Evolutionary conservation across 2,888 invertebrate genomes (phyloP).

Genomic region (Diabrotica balteata): DNA sequence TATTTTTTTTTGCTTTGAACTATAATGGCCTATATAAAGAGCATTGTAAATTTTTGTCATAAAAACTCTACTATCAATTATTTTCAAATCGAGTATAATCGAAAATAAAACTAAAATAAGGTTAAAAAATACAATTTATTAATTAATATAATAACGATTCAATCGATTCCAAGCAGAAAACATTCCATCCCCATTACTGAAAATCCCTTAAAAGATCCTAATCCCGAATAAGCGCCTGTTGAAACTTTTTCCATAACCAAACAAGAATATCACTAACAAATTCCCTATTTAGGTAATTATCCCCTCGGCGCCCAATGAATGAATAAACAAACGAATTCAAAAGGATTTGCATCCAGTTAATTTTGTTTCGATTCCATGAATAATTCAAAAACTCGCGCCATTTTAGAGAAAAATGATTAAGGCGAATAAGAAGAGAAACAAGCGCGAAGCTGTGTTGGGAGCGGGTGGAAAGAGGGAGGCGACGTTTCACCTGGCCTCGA

Average conservation of each 20-base stretch:
- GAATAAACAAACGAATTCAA: slow-evolving; percentile 47
- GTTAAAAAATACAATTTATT: too few relatives aligned
- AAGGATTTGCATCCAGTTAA: slow-evolving; percentile 52
- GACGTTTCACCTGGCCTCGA: slow-evolving; percentile 30
- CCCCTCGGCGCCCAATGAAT: slow-evolving; percentile 42
- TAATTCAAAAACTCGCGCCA: slow-evolving; percentile 48
- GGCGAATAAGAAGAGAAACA: slow-evolving; percentile 23
- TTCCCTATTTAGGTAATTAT: slow-evolving; percentile 29
- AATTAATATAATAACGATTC: too few relatives aligned
- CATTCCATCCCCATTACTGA: too few relatives aligned
- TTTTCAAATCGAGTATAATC: too few relatives aligned
- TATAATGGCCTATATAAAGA: too few relatives aligned
- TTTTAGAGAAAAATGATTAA: slow-evolving; percentile 32
- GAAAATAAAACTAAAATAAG: too few relatives aligned
- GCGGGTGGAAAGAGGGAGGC: neutral
- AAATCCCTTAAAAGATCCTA: too few relatives aligned
- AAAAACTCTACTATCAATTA: too few relatives aligned
- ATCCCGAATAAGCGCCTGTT: slow-evolving; percentile 6
- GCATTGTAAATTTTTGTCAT: too few relatives aligned
- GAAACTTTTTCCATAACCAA: slow-evolving; percentile 6
- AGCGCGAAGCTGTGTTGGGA: slow-evolving; percentile 2
- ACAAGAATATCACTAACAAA: slow-evolving; percentile 30
- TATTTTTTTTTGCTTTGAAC: too few relatives aligned
- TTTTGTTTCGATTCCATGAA: slow-evolving; percentile 53
- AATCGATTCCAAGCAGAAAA: too few relatives aligned